Evolutionary conservation across 2,888 invertebrate genomes (phyloP), one percentile per base, ranked within the genome.

Genomic region (Spodoptera picta): DNA sequence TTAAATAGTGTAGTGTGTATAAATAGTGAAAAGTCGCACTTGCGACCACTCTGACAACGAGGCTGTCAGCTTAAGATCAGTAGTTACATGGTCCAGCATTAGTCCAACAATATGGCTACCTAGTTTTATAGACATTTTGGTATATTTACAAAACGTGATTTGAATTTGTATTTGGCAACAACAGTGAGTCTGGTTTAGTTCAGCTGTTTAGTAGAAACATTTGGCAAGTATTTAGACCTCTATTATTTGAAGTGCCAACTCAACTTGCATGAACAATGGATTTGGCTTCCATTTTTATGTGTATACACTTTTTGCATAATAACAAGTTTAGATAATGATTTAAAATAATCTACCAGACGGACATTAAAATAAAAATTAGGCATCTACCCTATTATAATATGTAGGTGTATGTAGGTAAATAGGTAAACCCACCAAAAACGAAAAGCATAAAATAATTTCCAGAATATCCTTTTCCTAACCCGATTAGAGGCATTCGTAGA

Each of bases 211-310:
- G 66, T 71, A 48, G 42, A 41, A 57, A 50, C 56, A 71, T 71
- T 70, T 70, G 72, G 69, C 69, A 60, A 44, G 53, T 71, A 61
- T 70, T 71, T 60, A 70, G 53, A 48, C 56, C 47, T 24, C 56
- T 71, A 60, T 70, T 71, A 70, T 71, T 66, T 57, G 47, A 71
- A 70, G 60, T 70, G 69, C 69, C 69, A 70, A 71, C 50, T 70
- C 47, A 43, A 60, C 49, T 69, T 44, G 31, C 58, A 69, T 69
- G 27, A 71, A 71, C 66, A 66, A 71, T 69, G 56, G 49, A 50
- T 41, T 70, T 70, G 69, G 72, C 72, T 66, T 47, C 58, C 53
- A 49, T 62, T 62, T 36, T 47, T 48, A 41, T 53, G 50, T 19
- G 19, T 1, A 1, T 53, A 66, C 27, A 10, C 50, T 58, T 58